Conservation (phyloP, 2,888 invertebrate genomes). For the Ptilodon capucinus region DNA sequence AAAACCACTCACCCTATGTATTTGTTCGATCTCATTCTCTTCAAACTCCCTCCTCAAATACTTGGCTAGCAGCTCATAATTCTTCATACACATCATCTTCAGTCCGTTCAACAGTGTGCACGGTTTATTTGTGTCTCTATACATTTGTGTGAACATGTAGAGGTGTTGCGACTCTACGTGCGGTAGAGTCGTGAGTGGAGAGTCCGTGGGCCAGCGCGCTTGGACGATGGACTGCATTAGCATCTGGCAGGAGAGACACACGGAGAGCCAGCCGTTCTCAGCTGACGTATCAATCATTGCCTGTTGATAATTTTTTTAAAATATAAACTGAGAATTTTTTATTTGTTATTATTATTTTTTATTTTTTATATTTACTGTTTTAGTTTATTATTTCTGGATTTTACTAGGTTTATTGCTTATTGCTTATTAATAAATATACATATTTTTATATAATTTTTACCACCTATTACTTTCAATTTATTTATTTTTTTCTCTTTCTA, state of each 20-base stretch:
- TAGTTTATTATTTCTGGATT: no score
- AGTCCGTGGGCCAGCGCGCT: slow-evolving; percentile 92
- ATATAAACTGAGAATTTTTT: no score
- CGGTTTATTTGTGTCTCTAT: slow-evolving; percentile 59
- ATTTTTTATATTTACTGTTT: not conserved
- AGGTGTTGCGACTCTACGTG: slow-evolving; percentile 86
- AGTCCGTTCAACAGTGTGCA: slow-evolving; percentile 82
- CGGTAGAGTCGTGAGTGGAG: slow-evolving; percentile 90
- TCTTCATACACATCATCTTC: slow-evolving; percentile 76
- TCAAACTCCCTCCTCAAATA: slow-evolving; percentile 85
- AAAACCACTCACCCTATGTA: slow-evolving; percentile 81
- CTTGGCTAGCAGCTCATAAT: slow-evolving; percentile 83
- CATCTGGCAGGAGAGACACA: slow-evolving; percentile 89
- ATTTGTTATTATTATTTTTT: no score
- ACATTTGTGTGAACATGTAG: slow-evolving; percentile 80
- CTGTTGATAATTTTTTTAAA: slow-evolving; percentile 81
- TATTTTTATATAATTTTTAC: no score
- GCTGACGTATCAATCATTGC: slow-evolving; percentile 98
- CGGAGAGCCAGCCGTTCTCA: slow-evolving; percentile 94
- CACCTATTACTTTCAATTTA: no score
- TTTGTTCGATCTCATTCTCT: slow-evolving; percentile 87
- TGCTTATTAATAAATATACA: no score
- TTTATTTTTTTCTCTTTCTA: no score
- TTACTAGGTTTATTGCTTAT: not conserved
- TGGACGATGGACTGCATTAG: slow-evolving; percentile 96